These are phyloP conservation scores for Xylota segnis DNA, from an alignment of 2,888 invertebrate species.

Conservation along the genomic window DNA sequence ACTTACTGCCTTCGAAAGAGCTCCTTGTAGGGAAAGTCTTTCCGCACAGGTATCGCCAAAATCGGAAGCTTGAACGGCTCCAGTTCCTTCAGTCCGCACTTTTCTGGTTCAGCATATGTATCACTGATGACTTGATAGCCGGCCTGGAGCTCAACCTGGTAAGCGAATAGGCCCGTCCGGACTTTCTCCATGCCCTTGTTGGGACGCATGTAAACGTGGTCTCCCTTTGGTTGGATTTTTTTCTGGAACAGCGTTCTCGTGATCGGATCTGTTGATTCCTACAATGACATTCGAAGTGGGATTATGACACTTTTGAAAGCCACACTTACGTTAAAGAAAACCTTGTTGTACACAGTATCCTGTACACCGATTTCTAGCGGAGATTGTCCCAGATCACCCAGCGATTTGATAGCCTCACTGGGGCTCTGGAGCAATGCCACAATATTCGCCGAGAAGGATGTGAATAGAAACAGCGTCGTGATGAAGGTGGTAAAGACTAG, in stretches of 20 bases:
- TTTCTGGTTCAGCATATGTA: conserved; percentile 87
- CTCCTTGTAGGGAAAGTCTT: conserved; percentile 87
- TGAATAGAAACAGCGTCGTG: conserved; percentile 86
- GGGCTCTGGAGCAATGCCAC: conserved; percentile 88
- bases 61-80: conserved; percentile 87
- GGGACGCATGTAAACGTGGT: conserved; percentile 85
- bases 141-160: conserved; percentile 87
- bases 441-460: conserved; percentile 88
- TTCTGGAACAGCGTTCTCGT: conserved; percentile 85
- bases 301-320: background rate
- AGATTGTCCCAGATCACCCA: conserved; percentile 86
- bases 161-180: conserved; percentile 86
- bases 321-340: conserved; percentile 85
- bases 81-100: conserved; percentile 87
- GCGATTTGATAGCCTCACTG: conserved; percentile 86
- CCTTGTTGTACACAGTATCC: conserved; percentile 87
- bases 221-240: conserved; percentile 86
- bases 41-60: conserved; percentile 86
- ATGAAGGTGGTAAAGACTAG: conserved; percentile 86
- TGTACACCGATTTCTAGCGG: conserved; percentile 87
- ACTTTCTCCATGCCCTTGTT: conserved; percentile 86
- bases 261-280: conserved; percentile 86
- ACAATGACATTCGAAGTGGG: conserved; percentile 17
- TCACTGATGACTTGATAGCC: conserved; percentile 87
- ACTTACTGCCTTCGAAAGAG: conserved; percentile 84